These are phyloP conservation scores for Anser brachyrhynchus DNA, from an alignment of 2,113 vertebrate species.

Conservation along the genomic window DNA sequence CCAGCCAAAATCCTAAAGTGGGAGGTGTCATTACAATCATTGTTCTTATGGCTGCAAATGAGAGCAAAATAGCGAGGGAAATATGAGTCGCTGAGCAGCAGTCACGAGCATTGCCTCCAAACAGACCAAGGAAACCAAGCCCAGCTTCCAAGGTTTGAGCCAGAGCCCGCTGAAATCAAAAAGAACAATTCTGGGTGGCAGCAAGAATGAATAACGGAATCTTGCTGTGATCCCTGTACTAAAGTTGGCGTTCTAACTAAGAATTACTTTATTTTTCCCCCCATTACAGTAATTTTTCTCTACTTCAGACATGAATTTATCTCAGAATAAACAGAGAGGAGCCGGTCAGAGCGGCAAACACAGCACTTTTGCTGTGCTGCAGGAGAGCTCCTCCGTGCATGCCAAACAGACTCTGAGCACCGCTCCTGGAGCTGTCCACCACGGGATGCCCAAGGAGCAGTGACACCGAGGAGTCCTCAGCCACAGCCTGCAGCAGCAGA, in stretches of 20 bases:
- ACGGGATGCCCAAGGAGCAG: not conserved
- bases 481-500: not conserved
- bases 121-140: not conserved
- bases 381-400: not conserved
- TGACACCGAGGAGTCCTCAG: not conserved
- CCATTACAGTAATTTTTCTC: not conserved
- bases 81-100: not conserved
- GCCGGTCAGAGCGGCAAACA: not conserved
- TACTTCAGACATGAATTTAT: not conserved
- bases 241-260: not conserved
- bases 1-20: not conserved
- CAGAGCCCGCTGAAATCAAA: not conserved
- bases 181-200: not conserved
- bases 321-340: not conserved
- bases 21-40: not conserved
- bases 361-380: not conserved
- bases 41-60: not conserved
- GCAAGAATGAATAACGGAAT: not conserved
- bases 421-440: not conserved
- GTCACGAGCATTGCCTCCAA: not conserved
- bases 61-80: not conserved
- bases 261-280: not conserved
- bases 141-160: not conserved
- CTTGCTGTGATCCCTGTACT: not conserved
- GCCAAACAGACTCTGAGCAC: not conserved